These are phyloP conservation scores for Thereva unica DNA, from an alignment of 2,888 invertebrate genomes.

Conservation along the genomic window DNA sequence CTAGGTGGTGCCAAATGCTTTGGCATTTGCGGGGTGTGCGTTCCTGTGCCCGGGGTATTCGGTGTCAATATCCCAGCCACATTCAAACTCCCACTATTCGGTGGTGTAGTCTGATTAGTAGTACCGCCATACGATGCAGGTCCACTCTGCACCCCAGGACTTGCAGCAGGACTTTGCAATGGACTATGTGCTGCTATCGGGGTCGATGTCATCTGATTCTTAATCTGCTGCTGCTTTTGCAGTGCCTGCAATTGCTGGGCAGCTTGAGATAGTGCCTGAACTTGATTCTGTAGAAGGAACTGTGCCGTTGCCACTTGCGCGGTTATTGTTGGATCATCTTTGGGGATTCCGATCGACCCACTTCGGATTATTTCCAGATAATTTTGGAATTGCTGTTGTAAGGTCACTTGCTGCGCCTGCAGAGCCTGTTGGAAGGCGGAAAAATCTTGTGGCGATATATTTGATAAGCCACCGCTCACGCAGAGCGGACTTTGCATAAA, in stretches of 20 bases:
- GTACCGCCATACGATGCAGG: constrained; percentile 49
- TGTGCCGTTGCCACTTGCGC: constrained; percentile 63
- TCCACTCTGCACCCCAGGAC: constrained; percentile 47
- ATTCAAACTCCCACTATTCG: constrained; percentile 58
- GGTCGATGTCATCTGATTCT: constrained; percentile 56
- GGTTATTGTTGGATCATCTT: constrained; percentile 53
- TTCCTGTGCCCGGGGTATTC: constrained; percentile 62
- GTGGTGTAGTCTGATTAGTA: constrained; percentile 59
- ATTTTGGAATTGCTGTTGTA: constrained; percentile 57
- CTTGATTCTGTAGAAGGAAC: constrained; percentile 74
- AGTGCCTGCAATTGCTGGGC: constrained; percentile 82
- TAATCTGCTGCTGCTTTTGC: constrained; percentile 67
- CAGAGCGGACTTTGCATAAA: constrained; percentile 48
- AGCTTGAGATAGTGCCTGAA: constrained; percentile 80
- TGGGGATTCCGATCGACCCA: constrained; percentile 42
- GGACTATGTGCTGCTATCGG: constrained; percentile 46
- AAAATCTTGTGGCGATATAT: constrained; percentile 53
- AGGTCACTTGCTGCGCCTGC: constrained; percentile 55
- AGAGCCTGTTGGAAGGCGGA: constrained; percentile 54
- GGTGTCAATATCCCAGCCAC: constrained; percentile 62
- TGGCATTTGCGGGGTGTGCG: constrained; percentile 61
- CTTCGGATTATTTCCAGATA: constrained; percentile 55
- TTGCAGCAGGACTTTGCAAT: constrained; percentile 54
- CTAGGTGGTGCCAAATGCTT: constrained; percentile 64
- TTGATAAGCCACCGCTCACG: constrained; percentile 40